Percentiles rank a stretch among this genome's conserved stretches.
Evolutionary conservation across 2,113 vertebrate species (phyloP).

Genomic region (Oxyruncus cristatus): DNA sequence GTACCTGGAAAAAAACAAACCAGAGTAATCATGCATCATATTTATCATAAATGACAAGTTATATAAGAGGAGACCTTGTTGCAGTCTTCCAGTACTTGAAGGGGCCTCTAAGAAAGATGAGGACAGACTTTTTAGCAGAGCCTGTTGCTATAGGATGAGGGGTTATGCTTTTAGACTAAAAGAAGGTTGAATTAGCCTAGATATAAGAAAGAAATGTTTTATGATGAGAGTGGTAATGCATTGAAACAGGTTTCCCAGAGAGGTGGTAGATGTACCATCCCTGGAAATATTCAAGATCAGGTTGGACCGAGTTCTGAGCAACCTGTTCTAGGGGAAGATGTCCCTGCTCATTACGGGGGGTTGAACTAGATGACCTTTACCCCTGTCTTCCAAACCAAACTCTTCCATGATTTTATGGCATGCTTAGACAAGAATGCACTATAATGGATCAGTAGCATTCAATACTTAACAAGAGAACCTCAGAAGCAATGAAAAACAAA

Average conservation of each 20-base stretch:
- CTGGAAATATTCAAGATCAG: neutral
- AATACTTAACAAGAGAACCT: neutral
- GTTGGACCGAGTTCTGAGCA: neutral
- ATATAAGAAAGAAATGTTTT: neutral
- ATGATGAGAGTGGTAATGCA: rapidly evolving
- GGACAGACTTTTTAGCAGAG: neutral
- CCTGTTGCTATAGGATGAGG: neutral
- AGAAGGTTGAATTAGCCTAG: neutral
- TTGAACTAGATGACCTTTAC: neutral
- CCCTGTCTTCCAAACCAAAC: neutral
- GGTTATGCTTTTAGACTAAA: neutral
- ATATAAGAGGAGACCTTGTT: neutral
- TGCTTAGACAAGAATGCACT: neutral
- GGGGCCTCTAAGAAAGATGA: neutral
- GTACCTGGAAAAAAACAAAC: slow-evolving; percentile 46
- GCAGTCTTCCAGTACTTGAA: neutral
- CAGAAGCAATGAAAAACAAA: neutral
- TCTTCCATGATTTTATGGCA: neutral
- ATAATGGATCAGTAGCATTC: neutral
- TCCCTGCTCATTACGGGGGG: neutral
- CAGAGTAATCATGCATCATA: slow-evolving; percentile 32
- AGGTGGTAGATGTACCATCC: neutral
- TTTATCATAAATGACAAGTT: slow-evolving; percentile 14
- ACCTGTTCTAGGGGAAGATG: neutral
- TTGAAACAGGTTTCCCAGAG: neutral